A percentile compares a stretch with the other conserved stretches of the same genome.
Evolutionary conservation across 2,797 vertebrate species (phyloP).

Genomic region (Columba guinea): DNA sequence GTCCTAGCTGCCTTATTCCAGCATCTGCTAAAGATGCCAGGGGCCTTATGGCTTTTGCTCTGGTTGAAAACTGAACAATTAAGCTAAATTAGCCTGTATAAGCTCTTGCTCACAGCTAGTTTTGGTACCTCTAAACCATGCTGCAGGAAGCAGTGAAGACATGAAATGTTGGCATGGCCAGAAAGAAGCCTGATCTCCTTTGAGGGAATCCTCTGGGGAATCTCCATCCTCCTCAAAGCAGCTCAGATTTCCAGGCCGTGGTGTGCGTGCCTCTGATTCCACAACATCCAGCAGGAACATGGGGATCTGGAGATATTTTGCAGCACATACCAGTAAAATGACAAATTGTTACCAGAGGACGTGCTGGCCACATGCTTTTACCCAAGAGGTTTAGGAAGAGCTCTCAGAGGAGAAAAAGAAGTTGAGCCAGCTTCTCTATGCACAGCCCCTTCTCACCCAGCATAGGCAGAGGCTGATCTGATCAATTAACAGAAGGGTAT

Average conservation of each 20-base stretch:
- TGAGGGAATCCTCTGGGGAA: background rate
- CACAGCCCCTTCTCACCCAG: background rate
- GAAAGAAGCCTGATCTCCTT: background rate
- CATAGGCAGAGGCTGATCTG: background rate
- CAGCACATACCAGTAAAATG: background rate
- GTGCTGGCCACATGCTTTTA: background rate
- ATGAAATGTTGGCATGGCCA: background rate
- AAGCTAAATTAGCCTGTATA: constrained; percentile 10
- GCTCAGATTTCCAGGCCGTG: background rate
- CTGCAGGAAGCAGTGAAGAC: background rate
- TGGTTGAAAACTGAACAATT: constrained; percentile 40
- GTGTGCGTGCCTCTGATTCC: background rate
- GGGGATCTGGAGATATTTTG: background rate
- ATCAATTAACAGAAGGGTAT: background rate
- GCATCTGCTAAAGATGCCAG: background rate
- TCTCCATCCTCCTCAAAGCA: background rate
- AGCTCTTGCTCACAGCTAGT: background rate
- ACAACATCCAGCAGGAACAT: background rate
- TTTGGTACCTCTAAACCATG: background rate
- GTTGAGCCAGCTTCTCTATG: background rate
- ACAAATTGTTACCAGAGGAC: background rate
- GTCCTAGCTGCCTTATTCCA: background rate
- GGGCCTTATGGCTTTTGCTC: constrained; percentile 4
- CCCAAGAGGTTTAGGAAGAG: background rate
- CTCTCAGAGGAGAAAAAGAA: background rate